Base-by-base conservation (phyloP, 92 coral and sea anemone species). In the Hydrozoanthus gracilis region DNA sequence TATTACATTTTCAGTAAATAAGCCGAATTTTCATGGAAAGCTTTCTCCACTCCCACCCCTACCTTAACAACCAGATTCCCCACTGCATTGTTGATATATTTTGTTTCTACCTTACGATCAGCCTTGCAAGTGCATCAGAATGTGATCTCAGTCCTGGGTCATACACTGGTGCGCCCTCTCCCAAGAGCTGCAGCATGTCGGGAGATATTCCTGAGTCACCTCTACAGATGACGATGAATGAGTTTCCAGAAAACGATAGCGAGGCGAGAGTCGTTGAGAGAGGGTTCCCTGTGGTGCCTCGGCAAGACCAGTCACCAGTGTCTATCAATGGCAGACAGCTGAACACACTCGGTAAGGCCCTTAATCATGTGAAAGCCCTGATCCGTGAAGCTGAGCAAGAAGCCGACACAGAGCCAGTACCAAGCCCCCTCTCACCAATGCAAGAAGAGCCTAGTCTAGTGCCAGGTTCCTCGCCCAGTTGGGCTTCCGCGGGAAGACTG, bases 341-440 rank as follows among this genome's bases (percentile, higher is more conserved):
- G 2, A 89, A 87, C 51, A 92, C 96, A 12, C 84, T 93, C 62
- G 96, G 95, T 35, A 93, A 97, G 76, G 95, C 98, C 5, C 84
- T 97, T 71, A 96, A 88, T 9, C 97, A 97, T 65, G 92, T 97
- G n/a, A 98, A 93, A 55, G 91, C 98, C 16, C 93, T 97, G 86
- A 97, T 97, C 61, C 97, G 92, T 87, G 95, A 95, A 79, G 99
- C 98, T 3, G 99, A 97, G 67, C 91, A 94, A 56, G 95, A 94
- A 82, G 99, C 99, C 0, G 96, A 95, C 46, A 89, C 94, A 6
- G 91, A 90, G 50, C 82, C 94, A 1, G 78, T 88, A 12, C 50
- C 95, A 11, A 90, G 92, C 35, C 96, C 90, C 62, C 91, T 96
- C 47, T 82, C 96, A 0, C 96, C 96, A 4, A 79, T 93, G 18